Base-by-base conservation (phyloP, 1,140 invertebrate genomes). In the Adelges cooleyi region DNA sequence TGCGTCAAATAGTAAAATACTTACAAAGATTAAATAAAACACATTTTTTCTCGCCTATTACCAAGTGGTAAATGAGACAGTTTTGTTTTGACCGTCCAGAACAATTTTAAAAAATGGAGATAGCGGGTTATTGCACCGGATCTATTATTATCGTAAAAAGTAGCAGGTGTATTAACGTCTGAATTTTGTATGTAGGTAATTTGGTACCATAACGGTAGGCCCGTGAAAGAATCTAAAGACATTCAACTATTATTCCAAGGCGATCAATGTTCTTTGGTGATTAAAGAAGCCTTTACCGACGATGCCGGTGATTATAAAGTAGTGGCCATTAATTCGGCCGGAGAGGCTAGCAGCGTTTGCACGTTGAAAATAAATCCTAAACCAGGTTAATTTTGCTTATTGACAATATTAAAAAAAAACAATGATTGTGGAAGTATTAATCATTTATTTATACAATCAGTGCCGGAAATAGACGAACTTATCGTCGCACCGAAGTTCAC, bases 141-240 rank as follows among this genome's bases (percentile, higher is more conserved):
- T n/a, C n/a, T n/a, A n/a, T n/a, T n/a, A n/a, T n/a, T n/a, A n/a
- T n/a, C n/a, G n/a, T n/a, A n/a, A n/a, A n/a, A n/a, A n/a, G n/a
- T n/a, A n/a, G n/a, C n/a, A n/a, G n/a, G n/a, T n/a, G n/a, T n/a
- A n/a, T n/a, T n/a, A n/a, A n/a, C n/a, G n/a, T n/a, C n/a, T 33
- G 29, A 33, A 33, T 11, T 5, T 6, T 6, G 5, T 33, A 33
- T 33, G 5, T 69, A 85, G 78, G 81, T 92, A 0, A 90, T 89
- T 70, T 92, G 89, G 89, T 87, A 90, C 69, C 90, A 92, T 70
- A 83, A 92, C 70, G 84, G 84, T 65, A 77, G 82, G 44, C 89
- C 90, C 13, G 83, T 95, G 1, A 89, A 90, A 73, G 89, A 90
- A 74, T 91, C 88, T 1, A 80, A 82, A 23, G 89, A 93, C 73